Base-by-base conservation (phyloP, 2,113 vertebrate species). In the Cinclus mexicanus region DNA sequence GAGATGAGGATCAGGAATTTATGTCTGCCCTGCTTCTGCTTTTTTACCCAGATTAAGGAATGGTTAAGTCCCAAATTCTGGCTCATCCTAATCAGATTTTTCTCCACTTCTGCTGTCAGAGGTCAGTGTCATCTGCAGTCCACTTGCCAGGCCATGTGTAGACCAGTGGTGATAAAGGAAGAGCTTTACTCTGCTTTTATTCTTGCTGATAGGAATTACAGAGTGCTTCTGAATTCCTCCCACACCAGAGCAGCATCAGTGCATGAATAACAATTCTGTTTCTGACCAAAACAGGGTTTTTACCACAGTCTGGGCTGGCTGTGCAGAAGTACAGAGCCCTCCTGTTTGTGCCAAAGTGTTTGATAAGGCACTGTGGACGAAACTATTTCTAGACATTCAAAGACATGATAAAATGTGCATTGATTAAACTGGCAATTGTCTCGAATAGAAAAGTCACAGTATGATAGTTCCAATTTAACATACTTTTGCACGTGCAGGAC, bases 341-440 rank as follows among this genome's bases (percentile, higher is more conserved):
- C 29, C 60, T 23, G 78, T 29, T 57, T 76, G 55, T 0, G 1
- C 23, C 63, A 67, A 46, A 53, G 50, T 6, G 2, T 39, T 53
- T 83, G 53, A 56, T 15, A 70, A 88, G 57, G 37, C 25, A 55
- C 63, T 49, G 82, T 26, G 50, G 47, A 55, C 16, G 7, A 37
- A 70, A 65, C 60, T 70, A 25, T 61, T 94, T 41, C 86, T 42
- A 86, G 83, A 28, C 63, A 49, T 60, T 55, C 33, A 44, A 77
- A 69, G 76, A 35, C 53, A 14, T 29, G 83, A 86, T 55, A 49
- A 81, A 90, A 83, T 24, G 42, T 81, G 42, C 76, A 50, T 31
- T 89, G 63, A 93, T 90, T 86, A 94, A 53, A 47, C 80, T 78
- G 79, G 47, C 68, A 83, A n/a, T 95, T 89, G 89, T 81, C 86